Percentiles rank a stretch among this genome's conserved stretches.
Evolutionary conservation across 2,888 invertebrate genomes (phyloP).

Genomic region (Melinaea marsaeus): DNA sequence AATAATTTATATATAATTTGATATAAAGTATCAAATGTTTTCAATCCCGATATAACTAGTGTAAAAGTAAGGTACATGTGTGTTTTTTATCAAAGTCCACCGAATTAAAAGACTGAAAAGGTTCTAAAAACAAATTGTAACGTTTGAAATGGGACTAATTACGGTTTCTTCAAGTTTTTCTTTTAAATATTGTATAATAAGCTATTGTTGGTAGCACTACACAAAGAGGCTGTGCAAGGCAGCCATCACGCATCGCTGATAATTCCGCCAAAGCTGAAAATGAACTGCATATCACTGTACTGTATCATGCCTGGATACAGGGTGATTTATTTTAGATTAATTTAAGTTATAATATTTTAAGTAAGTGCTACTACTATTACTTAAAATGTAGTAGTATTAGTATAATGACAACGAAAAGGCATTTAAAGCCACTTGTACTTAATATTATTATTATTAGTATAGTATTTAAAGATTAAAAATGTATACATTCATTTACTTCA

Average conservation of each 20-base stretch:
- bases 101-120: not conserved
- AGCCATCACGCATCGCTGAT: conserved; percentile 52
- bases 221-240: conserved; percentile 31
- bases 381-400: too few relatives aligned
- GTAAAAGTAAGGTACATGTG: not conserved
- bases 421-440: too few relatives aligned
- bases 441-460: too few relatives aligned
- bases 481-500: too few relatives aligned
- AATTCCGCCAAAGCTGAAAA: conserved; percentile 55
- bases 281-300: conserved; percentile 57
- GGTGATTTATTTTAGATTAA: conserved; percentile 22
- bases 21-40: not conserved
- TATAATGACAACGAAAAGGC: too few relatives aligned
- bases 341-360: not conserved
- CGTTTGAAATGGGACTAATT: conserved; percentile 33
- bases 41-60: not conserved
- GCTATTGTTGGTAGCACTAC: conserved; percentile 29
- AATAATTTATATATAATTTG: too few relatives aligned
- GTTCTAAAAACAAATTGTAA: conserved; percentile 11
- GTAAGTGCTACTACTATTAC: not conserved
- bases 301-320: conserved; percentile 33
- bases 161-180: conserved; percentile 30
- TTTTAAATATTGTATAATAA: conserved; percentile 32
- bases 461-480: too few relatives aligned
- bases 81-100: not conserved